Percentiles rank a stretch among this genome's conserved stretches.
phyloP scores from a whole-genome alignment of 1,140 invertebrate genomes.

The Brachionus angularis region DNA sequence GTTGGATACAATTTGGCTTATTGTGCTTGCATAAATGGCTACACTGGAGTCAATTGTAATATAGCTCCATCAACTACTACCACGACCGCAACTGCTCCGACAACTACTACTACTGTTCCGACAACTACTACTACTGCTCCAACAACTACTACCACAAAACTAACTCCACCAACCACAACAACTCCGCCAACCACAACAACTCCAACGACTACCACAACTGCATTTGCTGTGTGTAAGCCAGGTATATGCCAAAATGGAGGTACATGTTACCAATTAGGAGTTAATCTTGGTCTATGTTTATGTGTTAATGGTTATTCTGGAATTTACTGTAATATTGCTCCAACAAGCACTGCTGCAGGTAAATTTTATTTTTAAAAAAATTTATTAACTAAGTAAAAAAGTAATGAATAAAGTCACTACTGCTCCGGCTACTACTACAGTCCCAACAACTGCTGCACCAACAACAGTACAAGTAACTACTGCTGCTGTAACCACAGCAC shows the following conservation, averaged over 20 bases:
- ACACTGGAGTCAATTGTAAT: conserved; percentile 5
- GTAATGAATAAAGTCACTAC: too few species aligned
- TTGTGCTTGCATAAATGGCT: not conserved
- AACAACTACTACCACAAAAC: not conserved
- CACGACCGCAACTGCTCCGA: not conserved
- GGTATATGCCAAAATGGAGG: conserved; percentile 22
- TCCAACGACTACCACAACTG: not conserved
- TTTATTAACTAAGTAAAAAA: too few species aligned
- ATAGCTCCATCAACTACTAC: not conserved
- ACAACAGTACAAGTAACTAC: not conserved
- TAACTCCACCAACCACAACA: not conserved
- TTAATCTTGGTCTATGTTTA: not conserved
- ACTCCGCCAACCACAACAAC: not conserved
- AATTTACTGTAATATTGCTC: not conserved
- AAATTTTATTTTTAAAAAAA: too few species aligned
- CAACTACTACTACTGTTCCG: not conserved
- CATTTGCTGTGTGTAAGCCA: too few species aligned
- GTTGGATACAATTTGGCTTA: not conserved
- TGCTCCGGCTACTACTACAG: not conserved
- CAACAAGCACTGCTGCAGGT: too few species aligned
- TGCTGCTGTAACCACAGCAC: not conserved
- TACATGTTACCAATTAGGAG: not conserved
- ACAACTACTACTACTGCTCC: conserved; percentile 3
- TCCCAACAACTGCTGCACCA: not conserved
- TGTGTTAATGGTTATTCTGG: conserved; percentile 7